Percentiles rank a stretch among this genome's conserved stretches.
phyloP scores from a whole-genome alignment of 2,888 invertebrate species.

The Hartigia nigra region DNA sequence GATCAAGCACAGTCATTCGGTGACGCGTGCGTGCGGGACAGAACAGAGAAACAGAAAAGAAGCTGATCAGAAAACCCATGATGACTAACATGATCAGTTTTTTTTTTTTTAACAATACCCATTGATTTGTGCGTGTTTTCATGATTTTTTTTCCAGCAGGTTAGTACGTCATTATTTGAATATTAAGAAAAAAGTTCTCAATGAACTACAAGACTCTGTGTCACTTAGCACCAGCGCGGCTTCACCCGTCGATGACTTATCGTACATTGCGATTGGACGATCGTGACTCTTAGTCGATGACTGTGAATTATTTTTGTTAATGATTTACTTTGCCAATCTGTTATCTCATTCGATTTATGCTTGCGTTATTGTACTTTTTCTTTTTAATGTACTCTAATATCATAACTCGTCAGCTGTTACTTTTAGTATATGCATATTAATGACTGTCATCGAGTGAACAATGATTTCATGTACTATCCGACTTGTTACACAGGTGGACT shows the following conservation, averaged over 20 bases:
- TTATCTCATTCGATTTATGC: too few species aligned
- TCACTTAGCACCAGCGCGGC: not conserved
- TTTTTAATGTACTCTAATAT: not conserved
- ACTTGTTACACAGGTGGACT: not conserved
- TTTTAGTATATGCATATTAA: too few species aligned
- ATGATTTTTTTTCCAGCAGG: not conserved
- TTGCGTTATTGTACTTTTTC: not conserved
- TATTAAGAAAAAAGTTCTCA: not conserved
- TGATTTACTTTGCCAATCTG: not conserved
- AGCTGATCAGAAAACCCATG: slow-evolving; percentile 10
- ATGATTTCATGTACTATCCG: not conserved
- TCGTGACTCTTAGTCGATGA: not conserved
- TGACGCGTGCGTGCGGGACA: slow-evolving; percentile 24
- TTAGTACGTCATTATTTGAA: not conserved
- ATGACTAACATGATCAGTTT: not conserved
- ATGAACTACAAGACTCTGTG: too few species aligned
- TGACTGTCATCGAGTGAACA: not conserved
- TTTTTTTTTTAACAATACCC: not conserved
- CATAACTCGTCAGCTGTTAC: not conserved
- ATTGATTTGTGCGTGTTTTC: not conserved
- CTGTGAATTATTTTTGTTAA: not conserved
- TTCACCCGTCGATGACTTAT: not conserved
- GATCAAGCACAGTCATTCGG: slow-evolving; percentile 25
- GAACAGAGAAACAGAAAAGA: slow-evolving; percentile 23
- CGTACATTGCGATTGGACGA: not conserved